These are phyloP conservation scores for Chloroclysta siterata DNA, from an alignment of 2,888 invertebrate genomes.

Conservation along the genomic window DNA sequence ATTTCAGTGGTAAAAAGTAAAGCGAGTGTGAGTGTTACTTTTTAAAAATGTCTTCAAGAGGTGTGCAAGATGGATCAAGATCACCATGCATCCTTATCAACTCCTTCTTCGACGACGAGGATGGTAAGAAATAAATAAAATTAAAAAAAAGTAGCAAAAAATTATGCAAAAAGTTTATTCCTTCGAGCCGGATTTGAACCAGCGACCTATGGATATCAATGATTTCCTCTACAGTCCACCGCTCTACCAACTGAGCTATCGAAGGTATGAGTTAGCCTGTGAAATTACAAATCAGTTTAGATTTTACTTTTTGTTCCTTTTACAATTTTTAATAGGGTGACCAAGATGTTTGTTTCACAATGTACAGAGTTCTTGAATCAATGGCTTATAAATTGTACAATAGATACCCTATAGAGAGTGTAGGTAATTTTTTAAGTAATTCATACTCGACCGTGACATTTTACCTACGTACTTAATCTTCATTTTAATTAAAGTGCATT, in stretches of 20 bases:
- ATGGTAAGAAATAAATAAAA: conserved; percentile 57
- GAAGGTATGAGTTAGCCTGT: conserved; percentile 54
- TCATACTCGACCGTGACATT: too few species aligned
- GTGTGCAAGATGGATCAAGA: conserved; percentile 75
- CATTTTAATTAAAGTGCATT: too few species aligned
- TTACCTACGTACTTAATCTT: too few species aligned
- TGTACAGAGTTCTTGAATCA: too few species aligned
- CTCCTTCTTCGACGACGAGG: conserved; percentile 79
- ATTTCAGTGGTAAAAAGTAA: not conserved
- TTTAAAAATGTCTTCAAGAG: conserved; percentile 71
- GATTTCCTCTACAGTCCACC: conserved; percentile 80
- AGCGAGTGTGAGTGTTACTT: conserved; percentile 21
- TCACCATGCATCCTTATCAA: conserved; percentile 75
- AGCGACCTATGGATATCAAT: conserved; percentile 86
- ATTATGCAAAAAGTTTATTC: conserved; percentile 55
- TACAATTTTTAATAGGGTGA: conserved; percentile 47
- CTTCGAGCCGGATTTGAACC: conserved; percentile 87
- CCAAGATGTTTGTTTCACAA: conserved; percentile 26
- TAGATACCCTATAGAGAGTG: too few species aligned
- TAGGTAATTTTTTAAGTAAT: too few species aligned
- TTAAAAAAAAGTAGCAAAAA: conserved; percentile 12
- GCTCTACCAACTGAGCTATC: conserved; percentile 86
- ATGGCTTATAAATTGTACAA: too few species aligned
- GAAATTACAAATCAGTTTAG: conserved; percentile 49
- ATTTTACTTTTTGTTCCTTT: not conserved